Base-by-base conservation (phyloP, 2,888 invertebrate genomes). In the Folsomia manolachei region DNA sequence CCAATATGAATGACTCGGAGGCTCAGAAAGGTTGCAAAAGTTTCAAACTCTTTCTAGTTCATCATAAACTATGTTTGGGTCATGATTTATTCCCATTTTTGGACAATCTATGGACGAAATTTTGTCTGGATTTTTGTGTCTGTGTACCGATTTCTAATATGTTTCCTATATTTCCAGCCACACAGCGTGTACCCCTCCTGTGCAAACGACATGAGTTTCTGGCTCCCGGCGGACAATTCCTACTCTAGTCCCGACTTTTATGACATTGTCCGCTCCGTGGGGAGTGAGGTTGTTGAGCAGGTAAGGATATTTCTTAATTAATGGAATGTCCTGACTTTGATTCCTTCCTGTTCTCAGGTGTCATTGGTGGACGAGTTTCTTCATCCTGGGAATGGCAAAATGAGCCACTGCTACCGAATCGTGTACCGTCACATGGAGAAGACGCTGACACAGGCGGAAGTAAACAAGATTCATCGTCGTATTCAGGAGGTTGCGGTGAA, bases 241-340 rank as follows among this genome's bases (percentile, higher is more conserved):
- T 94, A 90, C 83, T 87, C 87, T n/a, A 85, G 87, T 66, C 93
- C 93, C 84, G 94, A 95, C 85, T 94, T 95, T 83, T 97, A 95
- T 84, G 97, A 98, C 83, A 83, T 98, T 75, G 96, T 94, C 0
- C 88, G 98, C 77, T 89, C 89, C 77, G 84, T 95, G 68, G 97
- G 93, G 1, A 95, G 94, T 0, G 96, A 97, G 84, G 85, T 93
- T n/a, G 88, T 99, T 63, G 99, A 99, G 85, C 96, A 95, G 88
- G 91, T 92, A 81, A 73, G 64, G 39, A 27, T 25, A 69, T 62
- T 23, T 19, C 26, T 24, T 60, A n/a, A 11, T 51, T 51, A 18
- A 18, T 11, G 51, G 51, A 51, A 51, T 51, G 9, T 51, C 51
- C 51, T 18, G 18, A 51, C 9, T 11, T 9, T 11, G 18, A 51